phyloP scores from a whole-genome alignment of 2,888 invertebrate genomes.

The Polymixis lichenea region DNA sequence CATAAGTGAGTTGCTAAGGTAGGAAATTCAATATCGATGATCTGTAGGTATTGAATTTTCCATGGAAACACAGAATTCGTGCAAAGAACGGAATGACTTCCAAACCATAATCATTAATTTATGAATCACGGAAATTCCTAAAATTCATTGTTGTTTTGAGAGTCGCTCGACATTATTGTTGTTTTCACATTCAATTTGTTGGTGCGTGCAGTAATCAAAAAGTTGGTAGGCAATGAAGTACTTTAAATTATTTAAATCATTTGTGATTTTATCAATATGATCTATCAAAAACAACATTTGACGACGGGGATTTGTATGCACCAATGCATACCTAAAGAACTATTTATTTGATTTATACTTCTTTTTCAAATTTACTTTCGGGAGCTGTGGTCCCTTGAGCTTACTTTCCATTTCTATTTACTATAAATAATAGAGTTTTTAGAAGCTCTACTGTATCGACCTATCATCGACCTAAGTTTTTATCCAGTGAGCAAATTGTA shows the following conservation, averaged over 20 bases:
- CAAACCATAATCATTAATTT: background rate
- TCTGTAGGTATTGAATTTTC: background rate
- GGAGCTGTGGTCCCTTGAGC: background rate
- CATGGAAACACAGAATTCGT: conserved; percentile 8
- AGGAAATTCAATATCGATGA: background rate
- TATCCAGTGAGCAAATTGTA: too few species aligned
- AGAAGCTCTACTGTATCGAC: background rate
- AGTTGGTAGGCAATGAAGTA: too few species aligned
- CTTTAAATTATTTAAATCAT: too few species aligned
- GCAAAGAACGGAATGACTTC: background rate
- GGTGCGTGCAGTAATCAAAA: background rate
- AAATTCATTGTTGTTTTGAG: conserved; percentile 22
- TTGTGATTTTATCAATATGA: background rate
- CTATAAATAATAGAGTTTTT: background rate
- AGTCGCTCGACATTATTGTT: background rate
- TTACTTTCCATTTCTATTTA: background rate
- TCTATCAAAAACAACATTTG: background rate
- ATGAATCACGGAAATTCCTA: conserved; percentile 10
- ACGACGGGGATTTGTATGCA: background rate
- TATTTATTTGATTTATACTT: background rate
- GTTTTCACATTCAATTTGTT: background rate
- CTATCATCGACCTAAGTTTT: too few species aligned
- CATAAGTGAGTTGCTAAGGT: background rate
- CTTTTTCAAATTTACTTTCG: too few species aligned
- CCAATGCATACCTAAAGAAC: background rate